Percentiles rank a stretch among this genome's conserved stretches.
phyloP scores from a whole-genome alignment of 2,113 vertebrate species.

The Laticauda laticaudata region DNA sequence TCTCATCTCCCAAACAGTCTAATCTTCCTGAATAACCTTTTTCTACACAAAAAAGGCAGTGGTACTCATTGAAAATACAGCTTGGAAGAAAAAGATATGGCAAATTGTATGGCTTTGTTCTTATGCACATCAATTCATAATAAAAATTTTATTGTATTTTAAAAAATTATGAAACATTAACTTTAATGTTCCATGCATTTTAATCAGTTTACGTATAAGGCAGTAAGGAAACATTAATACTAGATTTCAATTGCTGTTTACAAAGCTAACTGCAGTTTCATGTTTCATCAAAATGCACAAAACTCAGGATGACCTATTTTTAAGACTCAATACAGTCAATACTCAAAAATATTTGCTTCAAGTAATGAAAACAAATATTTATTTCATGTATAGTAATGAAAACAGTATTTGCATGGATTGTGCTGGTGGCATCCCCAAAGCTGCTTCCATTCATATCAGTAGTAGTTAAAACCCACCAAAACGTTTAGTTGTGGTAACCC shows the following conservation, averaged over 20 bases:
- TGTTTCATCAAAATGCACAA: background rate
- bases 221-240: background rate
- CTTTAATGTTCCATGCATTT: background rate
- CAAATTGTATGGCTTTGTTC: background rate
- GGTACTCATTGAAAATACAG: background rate
- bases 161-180: background rate
- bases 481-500: background rate
- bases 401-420: background rate
- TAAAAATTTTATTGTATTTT: background rate
- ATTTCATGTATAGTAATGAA: background rate
- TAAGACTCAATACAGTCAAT: background rate
- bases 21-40: background rate
- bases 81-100: background rate
- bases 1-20: background rate
- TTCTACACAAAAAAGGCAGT: background rate
- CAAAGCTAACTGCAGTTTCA: background rate
- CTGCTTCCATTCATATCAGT: background rate
- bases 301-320: background rate
- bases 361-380: background rate
- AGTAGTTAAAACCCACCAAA: background rate
- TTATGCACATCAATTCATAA: background rate
- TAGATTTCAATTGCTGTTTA: background rate
- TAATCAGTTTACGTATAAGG: background rate
- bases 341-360: background rate
- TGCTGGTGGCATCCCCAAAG: background rate